phyloP scores from a whole-genome alignment of 1,140 invertebrate genomes.

The Potamilus streckersoni region DNA sequence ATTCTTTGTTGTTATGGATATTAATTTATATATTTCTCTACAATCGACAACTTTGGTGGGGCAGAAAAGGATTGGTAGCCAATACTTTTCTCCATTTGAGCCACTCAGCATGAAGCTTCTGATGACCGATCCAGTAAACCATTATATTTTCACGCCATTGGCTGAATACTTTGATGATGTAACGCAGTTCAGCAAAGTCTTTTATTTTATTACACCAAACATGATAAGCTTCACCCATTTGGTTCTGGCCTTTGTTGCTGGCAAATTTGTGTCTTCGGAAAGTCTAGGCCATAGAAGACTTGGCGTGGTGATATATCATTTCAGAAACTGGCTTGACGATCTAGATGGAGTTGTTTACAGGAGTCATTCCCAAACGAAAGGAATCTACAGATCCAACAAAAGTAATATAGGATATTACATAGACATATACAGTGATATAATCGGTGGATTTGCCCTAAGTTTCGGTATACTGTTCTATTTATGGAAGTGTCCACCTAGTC shows the following conservation, averaged over 20 bases:
- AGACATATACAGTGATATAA: conserved; percentile 52
- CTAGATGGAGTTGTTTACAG: conserved; percentile 61
- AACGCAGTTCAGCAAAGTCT: conserved; percentile 51
- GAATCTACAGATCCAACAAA: conserved; percentile 48
- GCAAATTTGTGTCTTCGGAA: conserved; percentile 53
- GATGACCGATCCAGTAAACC: conserved; percentile 57
- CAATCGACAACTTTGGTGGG: conserved; percentile 19
- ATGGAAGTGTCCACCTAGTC: conserved; percentile 38
- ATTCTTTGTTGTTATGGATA: conserved; percentile 33
- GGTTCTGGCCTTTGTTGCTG: conserved; percentile 37
- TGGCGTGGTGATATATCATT: conserved; percentile 53
- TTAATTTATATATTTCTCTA: conserved; percentile 24
- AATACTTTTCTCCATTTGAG: conserved; percentile 42
- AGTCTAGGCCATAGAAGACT: conserved; percentile 44
- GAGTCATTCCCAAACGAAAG: conserved; percentile 34
- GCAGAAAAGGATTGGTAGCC: conserved; percentile 8
- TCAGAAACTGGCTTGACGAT: conserved; percentile 59
- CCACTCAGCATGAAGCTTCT: conserved; percentile 54
- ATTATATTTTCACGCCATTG: conserved; percentile 49
- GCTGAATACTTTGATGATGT: conserved; percentile 56
- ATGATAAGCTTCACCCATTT: conserved; percentile 56
- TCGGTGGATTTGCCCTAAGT: conserved; percentile 50
- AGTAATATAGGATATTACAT: conserved; percentile 54
- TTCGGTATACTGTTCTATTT: conserved; percentile 51
- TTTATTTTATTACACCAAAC: conserved; percentile 60